Evolutionary conservation across 2,888 invertebrate species (phyloP).

Genomic region (Nezara viridula): DNA sequence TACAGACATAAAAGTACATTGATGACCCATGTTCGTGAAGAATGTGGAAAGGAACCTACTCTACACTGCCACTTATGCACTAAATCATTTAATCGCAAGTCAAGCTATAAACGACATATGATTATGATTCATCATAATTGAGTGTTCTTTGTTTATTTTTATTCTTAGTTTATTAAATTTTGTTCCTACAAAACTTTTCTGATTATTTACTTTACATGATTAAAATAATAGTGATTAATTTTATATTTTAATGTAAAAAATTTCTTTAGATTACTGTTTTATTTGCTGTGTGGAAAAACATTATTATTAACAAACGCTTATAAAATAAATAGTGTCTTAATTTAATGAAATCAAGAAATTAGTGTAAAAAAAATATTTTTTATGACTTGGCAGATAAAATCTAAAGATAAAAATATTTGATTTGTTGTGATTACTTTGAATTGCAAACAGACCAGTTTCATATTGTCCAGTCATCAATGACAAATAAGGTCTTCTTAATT

Average conservation of each 20-base stretch:
- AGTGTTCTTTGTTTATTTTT: too few species aligned
- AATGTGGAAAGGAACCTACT: constrained; percentile 51
- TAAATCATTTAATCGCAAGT: constrained; percentile 30
- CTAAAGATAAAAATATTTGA: background rate
- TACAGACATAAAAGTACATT: constrained; percentile 40
- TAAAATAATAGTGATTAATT: background rate
- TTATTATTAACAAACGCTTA: background rate
- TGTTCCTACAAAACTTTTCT: background rate
- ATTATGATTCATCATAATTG: background rate
- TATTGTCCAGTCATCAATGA: background rate
- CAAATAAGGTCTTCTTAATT: background rate
- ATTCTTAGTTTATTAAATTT: background rate
- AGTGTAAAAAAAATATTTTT: background rate
- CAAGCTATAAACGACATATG: constrained; percentile 48
- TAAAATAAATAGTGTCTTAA: background rate
- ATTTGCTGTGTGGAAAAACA: background rate
- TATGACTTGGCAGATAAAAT: background rate
- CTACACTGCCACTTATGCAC: constrained; percentile 29
- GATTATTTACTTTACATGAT: background rate
- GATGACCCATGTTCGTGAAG: constrained; percentile 35
- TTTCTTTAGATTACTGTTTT: background rate
- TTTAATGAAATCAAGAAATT: background rate
- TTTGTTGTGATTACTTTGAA: background rate
- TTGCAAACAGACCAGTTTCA: background rate
- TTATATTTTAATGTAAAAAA: background rate